Evolutionary conservation across 2,113 vertebrate genomes (phyloP).

Genomic region (Psittacula cyanocephala): DNA sequence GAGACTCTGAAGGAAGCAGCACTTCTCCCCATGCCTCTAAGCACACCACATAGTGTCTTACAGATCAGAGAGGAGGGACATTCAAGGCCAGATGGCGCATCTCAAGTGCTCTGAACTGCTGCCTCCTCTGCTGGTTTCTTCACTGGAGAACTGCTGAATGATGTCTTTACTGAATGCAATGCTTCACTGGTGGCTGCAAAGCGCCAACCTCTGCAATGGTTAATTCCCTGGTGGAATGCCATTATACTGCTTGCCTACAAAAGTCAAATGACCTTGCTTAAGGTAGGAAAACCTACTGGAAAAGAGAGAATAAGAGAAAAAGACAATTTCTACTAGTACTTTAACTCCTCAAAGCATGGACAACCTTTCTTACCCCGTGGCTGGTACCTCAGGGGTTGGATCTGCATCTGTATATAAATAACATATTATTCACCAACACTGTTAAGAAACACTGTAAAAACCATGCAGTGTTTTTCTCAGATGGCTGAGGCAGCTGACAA

Average conservation of each 20-base stretch:
- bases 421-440: background rate
- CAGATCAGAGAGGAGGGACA: background rate
- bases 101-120: background rate
- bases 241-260: background rate
- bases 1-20: background rate
- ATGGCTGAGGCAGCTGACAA: background rate
- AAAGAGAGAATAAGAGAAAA: background rate
- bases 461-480: background rate
- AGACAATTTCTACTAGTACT: background rate
- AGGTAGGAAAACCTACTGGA: background rate
- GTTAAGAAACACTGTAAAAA: background rate
- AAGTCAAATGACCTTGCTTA: background rate
- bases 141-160: background rate
- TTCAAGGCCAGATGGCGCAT: background rate
- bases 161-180: background rate
- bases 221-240: background rate
- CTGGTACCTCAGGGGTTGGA: too few relatives aligned
- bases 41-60: accelerated
- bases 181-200: background rate
- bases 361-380: background rate
- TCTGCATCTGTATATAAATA: background rate
- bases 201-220: background rate
- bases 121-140: background rate
- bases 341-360: background rate
- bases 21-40: background rate